Evolutionary conservation across 2,888 invertebrate genomes (phyloP), one percentile per base, ranked within the genome.

Genomic region (Parthenolecanium corni): DNA sequence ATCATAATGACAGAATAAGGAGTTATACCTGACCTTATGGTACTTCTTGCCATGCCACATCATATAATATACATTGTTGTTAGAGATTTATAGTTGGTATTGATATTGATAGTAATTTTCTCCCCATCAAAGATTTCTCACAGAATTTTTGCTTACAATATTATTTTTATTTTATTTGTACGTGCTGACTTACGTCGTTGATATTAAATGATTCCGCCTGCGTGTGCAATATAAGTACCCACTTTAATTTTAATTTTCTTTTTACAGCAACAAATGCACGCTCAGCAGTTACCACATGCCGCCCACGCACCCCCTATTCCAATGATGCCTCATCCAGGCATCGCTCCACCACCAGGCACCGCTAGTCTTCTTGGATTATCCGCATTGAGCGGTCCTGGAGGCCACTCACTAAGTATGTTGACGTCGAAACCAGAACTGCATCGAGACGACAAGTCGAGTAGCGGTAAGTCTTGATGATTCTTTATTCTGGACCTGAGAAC

Each of bases 181-280:
- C n/a, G n/a, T n/a, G n/a, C n/a, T n/a, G n/a, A n/a, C n/a, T n/a
- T n/a, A n/a, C n/a, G n/a, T n/a, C n/a, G n/a, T n/a, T n/a, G n/a
- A n/a, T n/a, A n/a, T n/a, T n/a, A n/a, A n/a, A n/a, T n/a, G n/a
- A n/a, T n/a, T n/a, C n/a, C n/a, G n/a, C n/a, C n/a, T n/a, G n/a
- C n/a, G n/a, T n/a, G n/a, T n/a, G n/a, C n/a, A n/a, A n/a, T n/a
- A n/a, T n/a, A n/a, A n/a, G n/a, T n/a, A n/a, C n/a, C n/a, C n/a
- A n/a, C n/a, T n/a, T n/a, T n/a, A n/a, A n/a, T 18, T 36, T 12
- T 40, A 52, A 42, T 40, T 52, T 53, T 62, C 23, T 31, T 14
- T 25, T 61, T 31, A n/a, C 78, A 91, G 75, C 92, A 92, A 76
- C 92, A 92, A 77, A 90, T 92, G 89, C 92, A 92, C 74, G 90